Percentiles rank a stretch among this genome's conserved stretches.
These are phyloP conservation scores for Gila robusta DNA, from an alignment of 2,797 vertebrate genomes.

Conservation along the genomic window DNA sequence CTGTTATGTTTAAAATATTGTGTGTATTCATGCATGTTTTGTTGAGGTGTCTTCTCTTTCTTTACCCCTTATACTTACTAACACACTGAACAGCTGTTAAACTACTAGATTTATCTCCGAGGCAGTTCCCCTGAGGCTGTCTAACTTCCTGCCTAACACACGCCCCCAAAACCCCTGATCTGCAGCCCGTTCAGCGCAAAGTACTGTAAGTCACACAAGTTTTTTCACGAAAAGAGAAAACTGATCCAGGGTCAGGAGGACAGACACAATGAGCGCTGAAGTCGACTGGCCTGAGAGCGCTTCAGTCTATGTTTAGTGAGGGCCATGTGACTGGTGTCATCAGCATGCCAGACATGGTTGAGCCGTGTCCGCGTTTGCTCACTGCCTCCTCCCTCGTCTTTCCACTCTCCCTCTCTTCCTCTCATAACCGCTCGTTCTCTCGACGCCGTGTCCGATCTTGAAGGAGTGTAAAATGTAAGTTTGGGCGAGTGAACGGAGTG, in stretches of 20 bases:
- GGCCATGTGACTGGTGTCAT: conserved; percentile 71
- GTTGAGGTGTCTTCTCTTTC: background rate
- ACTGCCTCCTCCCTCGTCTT: conserved; percentile 44
- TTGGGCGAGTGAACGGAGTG: conserved; percentile 64
- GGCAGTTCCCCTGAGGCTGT: conserved; percentile 29
- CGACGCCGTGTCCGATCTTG: conserved; percentile 63
- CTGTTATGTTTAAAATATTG: too few relatives aligned
- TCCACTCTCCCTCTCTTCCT: conserved; percentile 46
- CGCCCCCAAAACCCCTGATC: conserved; percentile 8
- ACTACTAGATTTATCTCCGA: conserved; percentile 26
- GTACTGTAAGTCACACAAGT: background rate
- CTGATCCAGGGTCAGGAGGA: conserved; percentile 42
- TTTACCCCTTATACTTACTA: background rate
- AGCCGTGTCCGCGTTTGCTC: conserved; percentile 53
- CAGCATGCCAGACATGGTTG: conserved; percentile 72
- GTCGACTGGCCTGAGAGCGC: conserved; percentile 54
- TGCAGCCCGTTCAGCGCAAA: background rate
- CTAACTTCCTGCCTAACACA: conserved; percentile 36
- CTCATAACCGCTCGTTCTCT: conserved; percentile 43
- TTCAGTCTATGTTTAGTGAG: conserved; percentile 65
- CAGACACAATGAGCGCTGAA: conserved; percentile 57
- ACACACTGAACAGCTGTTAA: conserved; percentile 38
- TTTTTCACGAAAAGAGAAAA: background rate
- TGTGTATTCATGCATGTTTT: background rate
- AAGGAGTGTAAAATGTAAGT: conserved; percentile 77